These are phyloP conservation scores for Apotomis capreana DNA, from an alignment of 2,888 invertebrate genomes.

Conservation along the genomic window DNA sequence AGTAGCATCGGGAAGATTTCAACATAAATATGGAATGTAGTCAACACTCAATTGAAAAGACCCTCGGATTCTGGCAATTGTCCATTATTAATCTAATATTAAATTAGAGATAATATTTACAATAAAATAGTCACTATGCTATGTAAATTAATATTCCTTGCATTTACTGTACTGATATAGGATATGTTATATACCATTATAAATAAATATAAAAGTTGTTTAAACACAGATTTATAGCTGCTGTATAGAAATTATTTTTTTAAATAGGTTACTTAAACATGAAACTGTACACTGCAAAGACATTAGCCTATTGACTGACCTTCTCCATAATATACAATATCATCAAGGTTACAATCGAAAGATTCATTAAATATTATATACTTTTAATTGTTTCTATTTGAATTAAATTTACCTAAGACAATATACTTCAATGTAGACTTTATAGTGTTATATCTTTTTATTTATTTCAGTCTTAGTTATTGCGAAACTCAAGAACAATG, in stretches of 20 bases:
- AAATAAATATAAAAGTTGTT: constrained; percentile 83
- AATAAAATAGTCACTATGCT: constrained; percentile 80
- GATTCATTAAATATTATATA: constrained; percentile 80
- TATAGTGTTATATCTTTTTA: constrained; percentile 79
- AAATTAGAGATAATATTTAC: constrained; percentile 81
- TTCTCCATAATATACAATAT: constrained; percentile 71
- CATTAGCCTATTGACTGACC: constrained; percentile 72
- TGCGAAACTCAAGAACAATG: constrained; percentile 78
- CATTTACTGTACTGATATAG: constrained; percentile 80
- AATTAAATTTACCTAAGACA: constrained; percentile 82
- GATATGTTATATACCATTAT: constrained; percentile 70
- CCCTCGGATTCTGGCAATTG: constrained; percentile 73
- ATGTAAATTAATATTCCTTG: constrained; percentile 78
- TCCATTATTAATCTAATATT: constrained; percentile 78
- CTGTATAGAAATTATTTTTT: constrained; percentile 78
- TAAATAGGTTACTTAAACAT: constrained; percentile 75
- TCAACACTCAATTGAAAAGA: constrained; percentile 81
- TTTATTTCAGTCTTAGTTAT: constrained; percentile 83
- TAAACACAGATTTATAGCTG: constrained; percentile 79
- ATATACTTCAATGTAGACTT: constrained; percentile 80
- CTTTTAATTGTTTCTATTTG: constrained; percentile 79
- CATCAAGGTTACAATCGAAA: constrained; percentile 73
- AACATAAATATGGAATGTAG: constrained; percentile 84
- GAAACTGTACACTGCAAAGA: constrained; percentile 77
- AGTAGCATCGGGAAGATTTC: constrained; percentile 77